Base-by-base conservation (phyloP, 2,888 invertebrate genomes). In the Chaitophorus viminalis region DNA sequence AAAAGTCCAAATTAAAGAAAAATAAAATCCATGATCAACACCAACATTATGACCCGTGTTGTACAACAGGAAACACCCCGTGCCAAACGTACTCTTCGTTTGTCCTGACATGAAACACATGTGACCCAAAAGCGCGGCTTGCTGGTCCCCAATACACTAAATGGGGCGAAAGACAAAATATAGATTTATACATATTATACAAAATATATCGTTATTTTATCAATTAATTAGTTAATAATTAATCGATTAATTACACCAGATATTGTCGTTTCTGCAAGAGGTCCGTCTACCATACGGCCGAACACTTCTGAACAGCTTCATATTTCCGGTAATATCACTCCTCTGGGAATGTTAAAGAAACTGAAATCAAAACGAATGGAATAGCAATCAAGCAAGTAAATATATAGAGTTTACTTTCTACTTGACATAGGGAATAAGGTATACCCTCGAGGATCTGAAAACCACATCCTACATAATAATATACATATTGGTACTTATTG, bases 91-190 rank as follows among this genome's bases (percentile, higher is more conserved):
- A 91, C 96, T 97, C 92, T 99, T 99, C 0, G 98, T 97, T 91
- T 96, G 95, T 0, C 98, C 98, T 0, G 95, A 94, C 88, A 94
- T 94, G 75, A 98, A 93, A 91, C 98, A 98, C 91, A 95, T 94
- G 91, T 99, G 98, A 0, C 98, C 99, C 0, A 99, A 94, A 25
- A 98, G 92, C 0, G 98, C 97, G 0, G 98, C 95, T 91, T 98
- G 99, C 91, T 99, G 99, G 92, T 99, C 99, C 36, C 99, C 99
- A 91, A 99, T 92, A 91, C 97, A 96, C 94, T 97, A 70, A 17
- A 4, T n/a, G n/a, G 60, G n/a, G n/a, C 11, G 14, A 70, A 77
- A n/a, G 36, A 46, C 14, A 52, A 4, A 74, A 46, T 60, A 74
- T n/a, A 60, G 31, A 54, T 46, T n/a, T 36, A n/a, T 31, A 54